phyloP scores from a whole-genome alignment of 2,888 invertebrate species.

The Sinohyriopsis cumingii region DNA sequence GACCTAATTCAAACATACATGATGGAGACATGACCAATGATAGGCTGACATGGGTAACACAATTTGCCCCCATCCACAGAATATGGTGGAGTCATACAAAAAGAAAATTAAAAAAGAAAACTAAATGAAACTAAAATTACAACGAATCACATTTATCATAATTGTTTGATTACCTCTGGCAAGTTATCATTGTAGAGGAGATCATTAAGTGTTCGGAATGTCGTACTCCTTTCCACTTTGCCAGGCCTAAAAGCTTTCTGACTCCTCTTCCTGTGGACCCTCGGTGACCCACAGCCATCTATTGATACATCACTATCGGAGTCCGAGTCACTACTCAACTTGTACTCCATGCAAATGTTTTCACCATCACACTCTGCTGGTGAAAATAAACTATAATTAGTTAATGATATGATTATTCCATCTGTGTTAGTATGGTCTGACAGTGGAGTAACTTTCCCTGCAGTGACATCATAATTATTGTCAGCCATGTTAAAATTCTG shows the following conservation, averaged over 20 bases:
- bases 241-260: slow-evolving; percentile 59
- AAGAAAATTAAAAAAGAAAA: no score
- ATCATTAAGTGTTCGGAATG: slow-evolving; percentile 66
- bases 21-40: no score
- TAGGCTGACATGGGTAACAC: no score
- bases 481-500: background rate
- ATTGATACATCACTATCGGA: slow-evolving; percentile 81
- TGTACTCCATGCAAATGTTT: slow-evolving; percentile 16
- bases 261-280: slow-evolving; percentile 82
- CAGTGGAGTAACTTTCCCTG: no score
- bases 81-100: no score
- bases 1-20: no score
- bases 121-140: no score
- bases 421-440: no score
- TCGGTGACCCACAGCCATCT: slow-evolving; percentile 86
- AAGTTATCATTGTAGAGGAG: slow-evolving; percentile 68
- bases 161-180: slow-evolving; percentile 59
- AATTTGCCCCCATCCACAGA: no score
- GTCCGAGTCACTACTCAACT: slow-evolving; percentile 67
- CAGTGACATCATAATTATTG: no score
- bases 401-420: no score
- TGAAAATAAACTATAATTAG: background rate
- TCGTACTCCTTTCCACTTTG: slow-evolving; percentile 62
- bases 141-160: no score
- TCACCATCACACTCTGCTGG: slow-evolving; percentile 18